Conservation (phyloP, 2,113 vertebrate genomes). For the Grus americana region DNA sequence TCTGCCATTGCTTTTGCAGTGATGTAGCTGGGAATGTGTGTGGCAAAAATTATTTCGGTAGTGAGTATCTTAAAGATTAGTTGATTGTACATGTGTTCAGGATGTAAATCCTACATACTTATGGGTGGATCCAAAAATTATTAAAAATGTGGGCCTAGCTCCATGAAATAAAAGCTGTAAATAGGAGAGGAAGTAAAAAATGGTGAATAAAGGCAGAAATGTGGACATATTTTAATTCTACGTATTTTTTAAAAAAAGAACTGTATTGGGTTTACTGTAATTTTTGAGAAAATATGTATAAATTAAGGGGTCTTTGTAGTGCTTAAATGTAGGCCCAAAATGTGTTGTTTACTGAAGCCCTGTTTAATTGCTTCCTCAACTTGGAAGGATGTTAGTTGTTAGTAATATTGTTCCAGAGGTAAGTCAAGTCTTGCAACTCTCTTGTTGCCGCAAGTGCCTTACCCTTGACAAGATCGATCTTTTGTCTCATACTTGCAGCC, state of each 20-base stretch:
- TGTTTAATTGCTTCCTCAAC: not conserved
- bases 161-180: not conserved
- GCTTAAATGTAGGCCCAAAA: not conserved
- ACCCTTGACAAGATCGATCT: not conserved
- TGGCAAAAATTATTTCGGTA: not conserved
- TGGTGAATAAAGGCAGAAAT: not conserved
- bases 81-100: not conserved
- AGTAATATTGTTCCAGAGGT: not conserved
- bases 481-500: not conserved
- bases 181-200: not conserved
- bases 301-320: not conserved
- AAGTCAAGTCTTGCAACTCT: not conserved
- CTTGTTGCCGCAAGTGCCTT: not conserved
- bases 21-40: not conserved
- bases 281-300: not conserved
- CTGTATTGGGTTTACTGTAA: not conserved
- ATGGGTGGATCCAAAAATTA: not conserved
- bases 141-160: not conserved
- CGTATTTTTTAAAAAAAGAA: not conserved
- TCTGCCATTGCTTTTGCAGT: not conserved
- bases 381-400: not conserved
- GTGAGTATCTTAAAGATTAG: not conserved
- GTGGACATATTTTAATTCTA: not conserved
- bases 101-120: not conserved
- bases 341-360: not conserved